phyloP scores from a whole-genome alignment of 1,140 invertebrate genomes.

The Pseudoatta argentina region DNA sequence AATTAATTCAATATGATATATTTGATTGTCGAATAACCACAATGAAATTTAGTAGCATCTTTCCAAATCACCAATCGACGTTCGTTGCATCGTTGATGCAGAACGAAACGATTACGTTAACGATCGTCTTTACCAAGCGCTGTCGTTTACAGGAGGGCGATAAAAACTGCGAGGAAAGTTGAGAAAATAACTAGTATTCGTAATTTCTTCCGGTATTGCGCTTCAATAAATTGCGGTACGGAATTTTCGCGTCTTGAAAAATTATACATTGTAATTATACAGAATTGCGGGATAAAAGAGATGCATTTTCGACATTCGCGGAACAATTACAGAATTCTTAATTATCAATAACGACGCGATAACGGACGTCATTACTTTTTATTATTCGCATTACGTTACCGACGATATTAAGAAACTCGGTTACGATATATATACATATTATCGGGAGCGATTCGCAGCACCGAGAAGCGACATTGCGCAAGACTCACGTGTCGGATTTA shows the following conservation, averaged over 20 bases:
- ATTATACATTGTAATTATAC: not conserved
- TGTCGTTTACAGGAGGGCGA: not conserved
- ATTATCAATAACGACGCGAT: constrained; percentile 13
- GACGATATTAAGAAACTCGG: constrained; percentile 33
- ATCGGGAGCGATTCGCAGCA: constrained; percentile 15
- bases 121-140: constrained; percentile 31
- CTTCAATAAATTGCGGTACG: constrained; percentile 1
- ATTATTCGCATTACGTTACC: constrained; percentile 17
- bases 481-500: constrained; percentile 22
- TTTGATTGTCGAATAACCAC: not conserved
- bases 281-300: not conserved
- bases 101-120: constrained; percentile 62
- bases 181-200: constrained; percentile 11
- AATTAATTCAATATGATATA: not conserved
- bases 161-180: constrained; percentile 48
- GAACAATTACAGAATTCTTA: not conserved
- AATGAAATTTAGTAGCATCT: not conserved
- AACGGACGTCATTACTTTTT: not conserved
- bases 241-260: not conserved
- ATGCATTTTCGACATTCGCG: constrained; percentile 8
- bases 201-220: constrained; percentile 45
- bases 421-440: constrained; percentile 16
- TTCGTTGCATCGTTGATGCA: constrained; percentile 23
- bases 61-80: not conserved
- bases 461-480: constrained; percentile 35